These are phyloP conservation scores for Paratrypauchen microcephalus DNA, from an alignment of 2,797 vertebrate species.

Conservation along the genomic window DNA sequence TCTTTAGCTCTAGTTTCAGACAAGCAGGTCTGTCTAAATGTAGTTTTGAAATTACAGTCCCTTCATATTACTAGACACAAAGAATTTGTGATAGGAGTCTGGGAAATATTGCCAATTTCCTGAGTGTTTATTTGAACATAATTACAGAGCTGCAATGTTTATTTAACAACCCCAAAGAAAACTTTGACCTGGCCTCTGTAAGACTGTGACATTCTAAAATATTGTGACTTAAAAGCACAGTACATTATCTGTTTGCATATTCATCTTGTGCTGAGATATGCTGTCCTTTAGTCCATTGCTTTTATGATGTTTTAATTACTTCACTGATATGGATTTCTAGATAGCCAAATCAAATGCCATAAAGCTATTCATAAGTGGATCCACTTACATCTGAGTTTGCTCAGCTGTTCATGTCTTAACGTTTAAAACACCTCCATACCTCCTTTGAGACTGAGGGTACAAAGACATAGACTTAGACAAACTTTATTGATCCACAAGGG, in stretches of 20 bases:
- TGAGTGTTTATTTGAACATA: not conserved
- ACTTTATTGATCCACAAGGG: too few species aligned
- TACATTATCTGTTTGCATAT: constrained; percentile 9
- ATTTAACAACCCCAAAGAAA: not conserved
- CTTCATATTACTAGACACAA: constrained; percentile 5
- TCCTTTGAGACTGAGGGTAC: too few species aligned
- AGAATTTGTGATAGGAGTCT: constrained; percentile 26
- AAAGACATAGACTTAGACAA: too few species aligned
- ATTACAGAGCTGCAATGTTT: not conserved
- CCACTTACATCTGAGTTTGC: constrained; percentile 34
- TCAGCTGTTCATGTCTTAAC: constrained; percentile 31
- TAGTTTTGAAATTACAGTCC: not conserved
- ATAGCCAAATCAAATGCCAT: constrained; percentile 25
- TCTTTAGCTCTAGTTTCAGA: not conserved
- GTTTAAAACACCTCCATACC: not conserved
- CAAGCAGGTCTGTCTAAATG: not conserved
- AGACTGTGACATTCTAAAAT: not conserved
- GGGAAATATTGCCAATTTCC: constrained; percentile 42
- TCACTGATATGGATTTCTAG: constrained; percentile 1
- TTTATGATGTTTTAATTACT: constrained; percentile 38
- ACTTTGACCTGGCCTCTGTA: not conserved
- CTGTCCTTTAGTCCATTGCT: constrained; percentile 5
- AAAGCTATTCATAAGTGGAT: constrained; percentile 34
- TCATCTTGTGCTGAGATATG: constrained; percentile 20
- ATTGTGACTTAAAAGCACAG: not conserved